A percentile compares a stretch with the other conserved stretches of the same genome.
Evolutionary conservation across 2,113 vertebrate genomes (phyloP).

Genomic region (Nesogale talazaci): DNA sequence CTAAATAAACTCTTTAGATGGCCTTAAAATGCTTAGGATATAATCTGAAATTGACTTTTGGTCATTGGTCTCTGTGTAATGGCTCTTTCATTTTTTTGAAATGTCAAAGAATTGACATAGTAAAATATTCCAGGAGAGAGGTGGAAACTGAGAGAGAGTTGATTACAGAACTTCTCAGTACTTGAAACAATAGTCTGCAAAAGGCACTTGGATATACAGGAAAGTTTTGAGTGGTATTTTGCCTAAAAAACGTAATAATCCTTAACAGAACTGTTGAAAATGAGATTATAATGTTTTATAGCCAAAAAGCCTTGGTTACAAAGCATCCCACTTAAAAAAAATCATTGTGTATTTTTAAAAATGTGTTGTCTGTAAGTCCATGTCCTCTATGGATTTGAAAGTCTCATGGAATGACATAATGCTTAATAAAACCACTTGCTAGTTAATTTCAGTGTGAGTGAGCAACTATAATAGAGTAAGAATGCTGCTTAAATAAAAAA

Average conservation of each 20-base stretch:
- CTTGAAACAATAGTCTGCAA: not conserved
- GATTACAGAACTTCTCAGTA: not conserved
- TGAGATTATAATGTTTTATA: conserved; percentile 20
- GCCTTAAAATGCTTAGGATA: conserved; percentile 41
- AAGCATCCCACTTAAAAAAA: conserved; percentile 3
- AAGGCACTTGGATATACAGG: not conserved
- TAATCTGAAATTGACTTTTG: not conserved
- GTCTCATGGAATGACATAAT: not conserved
- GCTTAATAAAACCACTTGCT: conserved; percentile 12
- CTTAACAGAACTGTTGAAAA: conserved; percentile 26
- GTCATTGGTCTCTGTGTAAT: not conserved
- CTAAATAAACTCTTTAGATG: conserved; percentile 59
- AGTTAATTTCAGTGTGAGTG: conserved; percentile 33
- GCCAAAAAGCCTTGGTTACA: conserved; percentile 21
- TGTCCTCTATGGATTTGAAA: conserved; percentile 14
- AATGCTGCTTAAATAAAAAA: conserved; percentile 8
- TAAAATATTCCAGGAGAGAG: not conserved
- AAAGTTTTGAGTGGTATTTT: not conserved
- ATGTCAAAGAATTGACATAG: not conserved
- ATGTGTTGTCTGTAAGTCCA: not conserved
- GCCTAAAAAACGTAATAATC: not conserved
- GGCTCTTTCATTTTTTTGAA: conserved; percentile 26
- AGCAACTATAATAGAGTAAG: conserved; percentile 1
- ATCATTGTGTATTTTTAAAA: not conserved
- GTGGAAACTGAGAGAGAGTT: not conserved